A percentile compares a stretch with the other conserved stretches of the same genome.
phyloP scores from a whole-genome alignment of 1,140 invertebrate genomes.

The Camponotus pennsylvanicus region DNA sequence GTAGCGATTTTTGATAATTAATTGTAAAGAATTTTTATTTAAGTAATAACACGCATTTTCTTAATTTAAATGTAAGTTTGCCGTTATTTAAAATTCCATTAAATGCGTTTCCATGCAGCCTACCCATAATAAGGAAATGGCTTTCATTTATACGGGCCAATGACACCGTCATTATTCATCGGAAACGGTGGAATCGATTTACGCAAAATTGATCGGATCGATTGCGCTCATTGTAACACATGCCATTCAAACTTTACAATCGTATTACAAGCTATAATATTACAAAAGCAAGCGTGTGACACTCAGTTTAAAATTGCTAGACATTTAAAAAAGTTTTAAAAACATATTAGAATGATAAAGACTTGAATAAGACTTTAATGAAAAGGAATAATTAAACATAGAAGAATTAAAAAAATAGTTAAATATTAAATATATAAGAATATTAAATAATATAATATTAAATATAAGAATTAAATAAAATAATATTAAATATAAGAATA shows the following conservation, averaged over 20 bases:
- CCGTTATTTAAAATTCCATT: not conserved
- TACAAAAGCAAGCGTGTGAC: not conserved
- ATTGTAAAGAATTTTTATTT: not conserved
- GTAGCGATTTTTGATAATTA: too few species aligned
- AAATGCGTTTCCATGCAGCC: not conserved
- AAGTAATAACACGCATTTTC: not conserved
- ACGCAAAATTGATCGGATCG: slow-evolving; percentile 33
- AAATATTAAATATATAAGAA: not conserved
- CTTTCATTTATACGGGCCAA: slow-evolving; percentile 42
- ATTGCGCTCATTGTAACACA: slow-evolving; percentile 22
- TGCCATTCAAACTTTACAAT: not conserved
- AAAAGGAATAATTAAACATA: not conserved
- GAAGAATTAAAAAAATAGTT: not conserved
- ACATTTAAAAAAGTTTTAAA: not conserved
- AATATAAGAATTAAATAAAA: not conserved
- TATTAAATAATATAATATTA: not conserved
- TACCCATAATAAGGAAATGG: slow-evolving; percentile 2
- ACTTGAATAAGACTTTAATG: not conserved
- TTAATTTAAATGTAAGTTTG: slow-evolving; percentile 18
- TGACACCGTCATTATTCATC: slow-evolving; percentile 19
- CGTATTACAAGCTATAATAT: not conserved
- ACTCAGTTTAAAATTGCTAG: not conserved
- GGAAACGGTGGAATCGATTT: slow-evolving; percentile 29
- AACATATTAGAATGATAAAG: not conserved
- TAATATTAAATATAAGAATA: too few species aligned